Base-by-base conservation (phyloP, 2,888 invertebrate species). In the Osmoderma eremita region DNA sequence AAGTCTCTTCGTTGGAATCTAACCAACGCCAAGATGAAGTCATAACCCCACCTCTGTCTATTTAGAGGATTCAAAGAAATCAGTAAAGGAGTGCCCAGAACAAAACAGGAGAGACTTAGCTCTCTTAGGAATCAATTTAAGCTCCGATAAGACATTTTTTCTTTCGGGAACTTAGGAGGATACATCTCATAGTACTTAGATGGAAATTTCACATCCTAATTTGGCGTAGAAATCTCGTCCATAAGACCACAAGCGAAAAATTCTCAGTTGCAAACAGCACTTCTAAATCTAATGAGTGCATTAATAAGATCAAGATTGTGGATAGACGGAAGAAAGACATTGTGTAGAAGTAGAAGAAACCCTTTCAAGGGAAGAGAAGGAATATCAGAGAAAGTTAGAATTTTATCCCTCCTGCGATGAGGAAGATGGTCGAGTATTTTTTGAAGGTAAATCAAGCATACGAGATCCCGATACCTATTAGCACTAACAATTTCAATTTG, bases 261-360 rank as follows among this genome's bases (percentile, higher is more conserved):
- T 51, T 71, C 73, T 20, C 69, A 2, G 64, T 67, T 10, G 20
- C 53, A 1, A 0, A 73, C 73, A 0, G 24, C 71, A 36, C 70
- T 64, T 0, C 8, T 45, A n/a, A 75, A 75, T 18, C 68, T 51
- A 12, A 18, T 75, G 1, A 74, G 75, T 6, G 74, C 75, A 0
- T 30, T 68, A 3, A 41, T 49, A 1, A 64, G 71, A 51, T 42
- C 75, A 1, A 66, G 62, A 15, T 4, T 75, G 0, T 71, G 74
- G 0, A 66, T 74, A 0, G 69, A 69, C n/a, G 63, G 65, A 0
- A 42, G 61, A 0, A 71, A 72, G 30, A 72, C 72, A 42, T 17
- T 75, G 10, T 76, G 72, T 72, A 69, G 74, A 42, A 73, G 8
- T 39, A 68, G 45, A 24, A 10, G 6, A 6, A n/a, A n/a, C n/a